Percentiles rank a stretch among this genome's conserved stretches.
phyloP scores from a whole-genome alignment of 2,888 invertebrate species.

The Antitype chi region DNA sequence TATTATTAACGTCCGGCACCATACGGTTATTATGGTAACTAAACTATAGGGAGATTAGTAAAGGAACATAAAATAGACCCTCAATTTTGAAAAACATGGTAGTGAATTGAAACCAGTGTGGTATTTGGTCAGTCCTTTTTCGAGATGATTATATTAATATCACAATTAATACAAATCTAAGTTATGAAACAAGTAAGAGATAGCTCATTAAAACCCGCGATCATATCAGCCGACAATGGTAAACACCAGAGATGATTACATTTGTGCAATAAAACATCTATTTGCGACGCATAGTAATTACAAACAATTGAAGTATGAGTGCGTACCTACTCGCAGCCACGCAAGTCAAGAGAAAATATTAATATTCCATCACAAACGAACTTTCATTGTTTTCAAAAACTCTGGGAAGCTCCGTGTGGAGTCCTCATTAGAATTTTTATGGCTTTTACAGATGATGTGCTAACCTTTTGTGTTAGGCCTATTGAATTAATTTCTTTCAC shows the following conservation, averaged over 20 bases:
- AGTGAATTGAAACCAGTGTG: background rate
- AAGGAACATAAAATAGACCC: background rate
- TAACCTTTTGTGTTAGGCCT: conserved; percentile 48
- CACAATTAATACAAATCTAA: conserved; percentile 36
- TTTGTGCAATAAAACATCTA: conserved; percentile 23
- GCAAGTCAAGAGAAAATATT: conserved; percentile 16
- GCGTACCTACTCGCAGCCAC: background rate
- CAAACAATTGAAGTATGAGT: conserved; percentile 3
- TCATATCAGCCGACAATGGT: conserved; percentile 29
- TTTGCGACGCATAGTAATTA: conserved; percentile 30
- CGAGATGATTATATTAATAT: conserved; percentile 15
- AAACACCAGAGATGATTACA: conserved; percentile 38
- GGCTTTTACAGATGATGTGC: conserved; percentile 47
- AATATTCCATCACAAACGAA: conserved; percentile 21
- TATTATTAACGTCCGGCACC: too few species aligned
- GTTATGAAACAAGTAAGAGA: conserved; percentile 30
- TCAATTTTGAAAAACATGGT: background rate
- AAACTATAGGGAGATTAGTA: background rate
- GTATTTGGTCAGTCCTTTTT: conserved; percentile 12
- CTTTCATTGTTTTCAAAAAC: conserved; percentile 54
- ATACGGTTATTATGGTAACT: too few species aligned
- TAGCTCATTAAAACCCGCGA: conserved; percentile 22
- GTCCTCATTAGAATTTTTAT: conserved; percentile 73
- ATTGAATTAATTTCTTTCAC: conserved; percentile 51
- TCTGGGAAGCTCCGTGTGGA: conserved; percentile 72